Base-by-base conservation (phyloP, 2,888 invertebrate species). In the Drosophila subquinaria region DNA sequence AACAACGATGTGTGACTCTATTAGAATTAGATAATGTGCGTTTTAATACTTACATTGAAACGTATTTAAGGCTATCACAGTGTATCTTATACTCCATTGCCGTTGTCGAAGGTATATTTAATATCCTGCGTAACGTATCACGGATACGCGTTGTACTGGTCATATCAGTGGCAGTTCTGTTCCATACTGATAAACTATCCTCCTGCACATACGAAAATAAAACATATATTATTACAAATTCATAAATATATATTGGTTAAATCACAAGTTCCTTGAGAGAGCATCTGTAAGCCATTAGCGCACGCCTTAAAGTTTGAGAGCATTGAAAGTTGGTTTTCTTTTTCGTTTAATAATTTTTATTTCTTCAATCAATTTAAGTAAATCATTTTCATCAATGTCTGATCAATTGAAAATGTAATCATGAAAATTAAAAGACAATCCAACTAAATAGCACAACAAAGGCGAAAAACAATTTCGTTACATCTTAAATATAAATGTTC, bases 151-250 rank as follows among this genome's bases (percentile, higher is more conserved):
- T 95, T 86, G 97, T 98, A 79, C 97, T 97, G 77, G 95, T 95
- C 91, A 95, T 95, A 94, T 99, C 98, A 77, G 96, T 95, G 60
- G 99, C 98, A 82, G 97, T 98, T 93, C 97, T 96, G 94, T 99
- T 99, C 99, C 99, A 99, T 89, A 99, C 96, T 80, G 98, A 98
- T 90, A 99, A 95, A 92, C 98, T 96, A 92, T 98, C 99, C 94
- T 99, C 99, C 97, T 98, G 79, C 30, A 11, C 6, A 8, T 3
- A 11, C 0, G 9, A 27, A 40, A 45, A 10, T 1, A 45, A 45
- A 33, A 11, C 3, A 36, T 4, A 15, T 36, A n/a, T 42, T 9
- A 51, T 20, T 35, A 35, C 2, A 11, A 17, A 35, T 8, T 17
- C 13, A 40, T 3, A 33, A 13, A 47, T 15, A n/a, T 4, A 17